These are phyloP conservation scores for Morus bassanus DNA, from an alignment of 2,797 vertebrate genomes.

Conservation along the genomic window DNA sequence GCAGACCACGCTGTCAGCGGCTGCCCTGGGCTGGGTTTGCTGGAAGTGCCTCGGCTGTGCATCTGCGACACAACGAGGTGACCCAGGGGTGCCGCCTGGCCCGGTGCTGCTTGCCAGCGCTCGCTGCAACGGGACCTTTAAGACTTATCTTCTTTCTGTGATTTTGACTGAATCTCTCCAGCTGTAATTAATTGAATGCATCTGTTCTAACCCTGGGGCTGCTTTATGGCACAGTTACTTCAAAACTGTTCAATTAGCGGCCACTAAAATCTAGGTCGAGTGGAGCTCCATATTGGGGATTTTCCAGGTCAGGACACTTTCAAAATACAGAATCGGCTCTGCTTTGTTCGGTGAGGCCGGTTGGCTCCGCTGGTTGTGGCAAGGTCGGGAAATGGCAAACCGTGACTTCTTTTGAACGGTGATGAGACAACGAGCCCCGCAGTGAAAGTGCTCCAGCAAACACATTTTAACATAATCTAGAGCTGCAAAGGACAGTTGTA, in stretches of 20 bases:
- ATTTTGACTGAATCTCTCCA: constrained; percentile 77
- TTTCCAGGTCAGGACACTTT: constrained; percentile 77
- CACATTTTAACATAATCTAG: not conserved
- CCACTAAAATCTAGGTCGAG: constrained; percentile 87
- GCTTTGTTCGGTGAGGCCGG: not conserved
- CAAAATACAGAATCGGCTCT: constrained; percentile 13
- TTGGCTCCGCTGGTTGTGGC: not conserved
- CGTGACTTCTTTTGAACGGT: not conserved
- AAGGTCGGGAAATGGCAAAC: constrained; percentile 6
- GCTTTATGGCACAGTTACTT: constrained; percentile 90
- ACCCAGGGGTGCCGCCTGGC: not conserved
- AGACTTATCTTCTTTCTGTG: not conserved
- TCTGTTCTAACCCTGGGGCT: constrained; percentile 83
- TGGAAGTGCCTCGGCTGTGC: not conserved
- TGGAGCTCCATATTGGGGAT: constrained; percentile 71
- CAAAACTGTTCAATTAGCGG: constrained; percentile 90
- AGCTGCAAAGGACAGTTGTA: constrained; percentile 37
- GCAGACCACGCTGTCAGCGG: not conserved
- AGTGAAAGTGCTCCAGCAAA: not conserved
- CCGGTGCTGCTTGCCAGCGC: not conserved
- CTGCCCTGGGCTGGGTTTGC: not conserved
- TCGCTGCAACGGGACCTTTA: constrained; percentile 11
- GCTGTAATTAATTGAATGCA: constrained; percentile 89
- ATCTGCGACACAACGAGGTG: accelerated
- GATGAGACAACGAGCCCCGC: not conserved